Evolutionary conservation across 2,888 invertebrate species (phyloP), one percentile per base, ranked within the genome.

Genomic region (Apodemia duryi): DNA sequence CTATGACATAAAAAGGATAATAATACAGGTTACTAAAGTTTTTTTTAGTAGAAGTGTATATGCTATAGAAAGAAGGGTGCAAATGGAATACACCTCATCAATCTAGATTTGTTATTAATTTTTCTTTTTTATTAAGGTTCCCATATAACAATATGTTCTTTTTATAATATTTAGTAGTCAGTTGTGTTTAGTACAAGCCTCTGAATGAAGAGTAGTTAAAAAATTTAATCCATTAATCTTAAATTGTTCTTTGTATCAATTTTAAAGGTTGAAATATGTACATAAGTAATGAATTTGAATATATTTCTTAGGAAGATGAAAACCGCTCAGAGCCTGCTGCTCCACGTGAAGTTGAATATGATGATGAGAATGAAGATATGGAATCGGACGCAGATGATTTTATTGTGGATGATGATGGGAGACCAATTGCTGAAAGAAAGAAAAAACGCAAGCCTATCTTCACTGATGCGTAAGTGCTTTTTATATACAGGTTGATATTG

Each of bases 391-490:
- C 97, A 4, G 98, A 98, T 91, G 98, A 98, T 83, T 99, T 99
- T 82, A 99, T 99, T 79, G 99, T 99, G 0, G 98, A 98, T 78
- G 98, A 98, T 78, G 97, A 99, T 77, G 98, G 97, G 1, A 93
- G 96, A 73, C 98, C 98, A 0, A 96, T 98, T 67, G 94, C 95
- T 7, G 96, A 96, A 71, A 95, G 95, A 71, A 95, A 95, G 77
- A 96, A 95, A 82, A 96, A 95, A 77, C 93, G 95, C 21, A 96
- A 95, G 76, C 96, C 95, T 13, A 95, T 97, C 72, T 97, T 97
- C 77, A 95, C 96, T 62, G 97, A 98, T 88, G 96, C 97, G 95
- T 96, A 92, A 93, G 96, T 61, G 43, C 68, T 61, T 11, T 61
- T 46, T n/a, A 54, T 62, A 54, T 29, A 63, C 6, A 41, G 35